phyloP scores from a whole-genome alignment of 2,113 vertebrate genomes.

The Halichoeres trimaculatus region DNA sequence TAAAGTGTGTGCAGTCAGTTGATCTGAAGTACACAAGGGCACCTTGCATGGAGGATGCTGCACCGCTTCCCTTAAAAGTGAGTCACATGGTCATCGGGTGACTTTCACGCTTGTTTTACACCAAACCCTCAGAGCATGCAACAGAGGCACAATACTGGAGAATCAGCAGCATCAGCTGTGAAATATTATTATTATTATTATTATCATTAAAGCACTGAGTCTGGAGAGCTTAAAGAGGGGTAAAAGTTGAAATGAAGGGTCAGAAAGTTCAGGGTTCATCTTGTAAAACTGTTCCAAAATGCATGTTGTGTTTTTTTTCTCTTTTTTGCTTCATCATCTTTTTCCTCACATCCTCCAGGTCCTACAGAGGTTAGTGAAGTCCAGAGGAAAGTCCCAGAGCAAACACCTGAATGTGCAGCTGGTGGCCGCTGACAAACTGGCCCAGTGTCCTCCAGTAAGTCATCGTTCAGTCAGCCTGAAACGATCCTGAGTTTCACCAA shows the following conservation, averaged over 20 bases:
- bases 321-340: too few relatives aligned
- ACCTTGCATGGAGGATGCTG: constrained; percentile 51
- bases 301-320: neutral
- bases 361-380: constrained; percentile 95
- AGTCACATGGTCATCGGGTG: constrained; percentile 5
- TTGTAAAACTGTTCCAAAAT: too few relatives aligned
- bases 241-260: too few relatives aligned
- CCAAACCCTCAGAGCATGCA: constrained; percentile 19
- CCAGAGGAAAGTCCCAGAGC: constrained; percentile 95
- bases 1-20: neutral
- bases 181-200: too few relatives aligned
- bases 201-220: too few relatives aligned
- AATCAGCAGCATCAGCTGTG: too few relatives aligned
- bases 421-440: constrained; percentile 95
- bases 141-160: too few relatives aligned
- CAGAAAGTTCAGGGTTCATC: too few relatives aligned
- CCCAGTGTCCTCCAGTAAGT: constrained; percentile 94
- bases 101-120: neutral
- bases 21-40: constrained; percentile 2
- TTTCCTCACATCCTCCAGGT: constrained; percentile 81
- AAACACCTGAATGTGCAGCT: constrained; percentile 99
- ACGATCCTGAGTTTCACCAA: too few relatives aligned
- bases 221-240: too few relatives aligned
- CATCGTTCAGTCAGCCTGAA: too few relatives aligned
- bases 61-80: constrained; percentile 4